Percentiles rank a stretch among this genome's conserved stretches.
These are phyloP conservation scores for Clinocottus analis DNA, from an alignment of 2,113 vertebrate species.

Conservation along the genomic window DNA sequence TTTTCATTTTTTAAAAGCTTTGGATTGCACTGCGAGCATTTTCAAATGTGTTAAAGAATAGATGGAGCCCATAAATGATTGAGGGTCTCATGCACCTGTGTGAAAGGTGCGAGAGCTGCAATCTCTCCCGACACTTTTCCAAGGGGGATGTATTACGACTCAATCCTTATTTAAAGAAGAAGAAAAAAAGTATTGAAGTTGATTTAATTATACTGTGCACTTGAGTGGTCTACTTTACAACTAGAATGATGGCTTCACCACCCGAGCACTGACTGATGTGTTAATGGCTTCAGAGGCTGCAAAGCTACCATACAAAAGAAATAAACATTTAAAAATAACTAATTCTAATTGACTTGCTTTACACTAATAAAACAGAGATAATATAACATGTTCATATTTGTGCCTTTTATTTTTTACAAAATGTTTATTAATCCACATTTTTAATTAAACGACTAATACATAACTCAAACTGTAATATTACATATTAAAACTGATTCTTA, in stretches of 20 bases:
- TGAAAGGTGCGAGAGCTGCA: conserved; percentile 13
- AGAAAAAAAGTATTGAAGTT: conserved; percentile 52
- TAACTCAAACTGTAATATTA: neutral
- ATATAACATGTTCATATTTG: no score
- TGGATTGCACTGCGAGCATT: conserved; percentile 61
- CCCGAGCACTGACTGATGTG: neutral
- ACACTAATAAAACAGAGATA: neutral
- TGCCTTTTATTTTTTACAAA: neutral
- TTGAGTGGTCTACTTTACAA: conserved; percentile 35
- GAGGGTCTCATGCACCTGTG: conserved; percentile 63
- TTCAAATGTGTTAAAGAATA: conserved; percentile 77
- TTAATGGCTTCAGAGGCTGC: neutral
- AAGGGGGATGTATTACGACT: conserved; percentile 34
- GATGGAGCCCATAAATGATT: conserved; percentile 73
- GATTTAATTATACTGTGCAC: conserved; percentile 40
- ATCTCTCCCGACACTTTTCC: conserved; percentile 41
- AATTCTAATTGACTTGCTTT: neutral
- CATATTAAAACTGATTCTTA: neutral
- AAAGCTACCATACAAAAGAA: neutral
- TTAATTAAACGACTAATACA: neutral
- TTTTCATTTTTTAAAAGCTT: conserved; percentile 74
- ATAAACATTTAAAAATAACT: neutral
- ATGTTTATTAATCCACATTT: neutral
- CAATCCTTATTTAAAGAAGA: conserved; percentile 22
- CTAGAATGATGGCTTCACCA: conserved; percentile 25